These are phyloP conservation scores for Chalcosyrphus nemorum DNA, from an alignment of 2,888 invertebrate genomes.

Conservation along the genomic window DNA sequence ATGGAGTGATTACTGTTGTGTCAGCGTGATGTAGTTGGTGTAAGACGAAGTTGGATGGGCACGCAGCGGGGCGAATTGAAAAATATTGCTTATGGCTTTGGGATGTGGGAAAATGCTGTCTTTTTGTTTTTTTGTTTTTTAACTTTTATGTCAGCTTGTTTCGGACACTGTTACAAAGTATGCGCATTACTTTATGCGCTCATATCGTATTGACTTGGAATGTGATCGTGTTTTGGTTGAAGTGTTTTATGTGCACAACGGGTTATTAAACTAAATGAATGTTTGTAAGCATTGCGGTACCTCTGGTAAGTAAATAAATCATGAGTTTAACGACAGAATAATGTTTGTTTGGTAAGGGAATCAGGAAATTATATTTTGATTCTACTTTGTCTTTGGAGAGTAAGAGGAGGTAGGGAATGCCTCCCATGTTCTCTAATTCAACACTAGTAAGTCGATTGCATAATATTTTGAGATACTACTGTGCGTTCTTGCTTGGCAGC, in stretches of 20 bases:
- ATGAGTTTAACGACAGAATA: background rate
- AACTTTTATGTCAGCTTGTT: background rate
- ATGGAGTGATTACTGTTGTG: slow-evolving; percentile 71
- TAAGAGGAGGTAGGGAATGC: too few relatives aligned
- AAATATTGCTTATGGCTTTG: slow-evolving; percentile 58
- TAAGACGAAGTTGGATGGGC: slow-evolving; percentile 40
- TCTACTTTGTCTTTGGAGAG: too few relatives aligned
- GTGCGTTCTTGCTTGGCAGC: too few relatives aligned
- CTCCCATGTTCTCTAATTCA: too few relatives aligned
- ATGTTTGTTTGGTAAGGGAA: background rate
- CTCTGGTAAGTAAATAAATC: slow-evolving; percentile 17
- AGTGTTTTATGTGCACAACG: slow-evolving; percentile 10
- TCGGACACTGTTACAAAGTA: background rate
- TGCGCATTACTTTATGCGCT: background rate
- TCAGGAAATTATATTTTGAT: too few relatives aligned
- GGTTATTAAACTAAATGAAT: slow-evolving; percentile 24
- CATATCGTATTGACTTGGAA: background rate
- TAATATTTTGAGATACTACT: too few relatives aligned
- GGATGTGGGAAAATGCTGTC: slow-evolving; percentile 57
- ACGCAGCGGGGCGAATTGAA: slow-evolving; percentile 21
- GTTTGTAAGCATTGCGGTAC: background rate
- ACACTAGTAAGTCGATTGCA: too few relatives aligned
- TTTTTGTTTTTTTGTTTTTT: background rate
- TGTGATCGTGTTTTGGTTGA: slow-evolving; percentile 8
- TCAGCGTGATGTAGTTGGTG: slow-evolving; percentile 70